phyloP scores from a whole-genome alignment of 2,113 vertebrate genomes.

The Australoheros scitulus region DNA sequence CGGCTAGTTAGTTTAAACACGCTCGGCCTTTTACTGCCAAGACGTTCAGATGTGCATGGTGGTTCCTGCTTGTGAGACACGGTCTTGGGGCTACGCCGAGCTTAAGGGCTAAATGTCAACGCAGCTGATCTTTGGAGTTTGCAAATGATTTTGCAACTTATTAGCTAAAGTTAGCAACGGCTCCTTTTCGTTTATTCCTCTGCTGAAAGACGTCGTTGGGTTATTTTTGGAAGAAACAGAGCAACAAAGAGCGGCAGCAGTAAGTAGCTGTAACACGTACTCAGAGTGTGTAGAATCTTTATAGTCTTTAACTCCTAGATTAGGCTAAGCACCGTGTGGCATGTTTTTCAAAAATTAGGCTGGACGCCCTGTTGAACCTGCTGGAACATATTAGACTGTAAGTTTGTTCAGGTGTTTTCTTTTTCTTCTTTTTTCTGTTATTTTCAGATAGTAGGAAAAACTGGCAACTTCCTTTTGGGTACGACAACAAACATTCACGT shows the following conservation, averaged over 20 bases:
- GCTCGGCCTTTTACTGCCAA: fast-evolving
- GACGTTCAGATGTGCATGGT: neutral
- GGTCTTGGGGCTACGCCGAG: neutral
- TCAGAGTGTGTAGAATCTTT: neutral
- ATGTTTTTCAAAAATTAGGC: neutral
- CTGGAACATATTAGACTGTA: neutral
- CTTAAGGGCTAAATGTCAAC: neutral
- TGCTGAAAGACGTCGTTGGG: neutral
- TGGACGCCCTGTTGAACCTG: slow-evolving; percentile 17
- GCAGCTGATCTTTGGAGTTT: neutral
- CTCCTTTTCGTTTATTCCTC: neutral
- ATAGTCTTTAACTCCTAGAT: neutral
- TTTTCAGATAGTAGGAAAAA: neutral
- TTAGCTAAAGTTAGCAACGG: no score
- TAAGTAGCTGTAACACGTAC: neutral
- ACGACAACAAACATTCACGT: neutral
- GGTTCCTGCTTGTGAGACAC: slow-evolving; percentile 16
- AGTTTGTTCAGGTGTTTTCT: neutral
- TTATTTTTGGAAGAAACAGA: neutral
- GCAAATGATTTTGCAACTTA: neutral
- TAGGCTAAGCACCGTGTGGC: neutral
- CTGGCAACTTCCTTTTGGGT: neutral
- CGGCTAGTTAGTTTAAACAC: neutral
- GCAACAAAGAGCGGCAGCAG: neutral
- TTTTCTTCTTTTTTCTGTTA: neutral